Percentiles rank a stretch among this genome's conserved stretches.
These are phyloP conservation scores for Galaxea fascicularis DNA, from an alignment of 92 coral and sea anemone species.

Conservation along the genomic window DNA sequence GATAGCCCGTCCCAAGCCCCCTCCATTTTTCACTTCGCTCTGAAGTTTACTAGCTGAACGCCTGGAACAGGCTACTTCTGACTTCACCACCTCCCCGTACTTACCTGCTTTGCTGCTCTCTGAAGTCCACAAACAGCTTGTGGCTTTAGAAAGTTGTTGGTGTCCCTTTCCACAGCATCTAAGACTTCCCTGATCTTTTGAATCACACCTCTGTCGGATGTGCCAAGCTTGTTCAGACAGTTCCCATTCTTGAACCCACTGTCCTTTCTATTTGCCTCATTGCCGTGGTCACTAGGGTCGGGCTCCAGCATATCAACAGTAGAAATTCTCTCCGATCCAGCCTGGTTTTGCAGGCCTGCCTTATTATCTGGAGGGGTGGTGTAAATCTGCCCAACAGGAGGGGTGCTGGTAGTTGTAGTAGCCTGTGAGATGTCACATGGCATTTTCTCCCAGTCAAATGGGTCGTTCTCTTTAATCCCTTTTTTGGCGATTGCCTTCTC, in stretches of 20 bases:
- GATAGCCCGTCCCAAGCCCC: too few species aligned
- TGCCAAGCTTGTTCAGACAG: slow-evolving; percentile 58
- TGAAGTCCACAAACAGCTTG: slow-evolving; percentile 45
- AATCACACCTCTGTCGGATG: slow-evolving; percentile 81
- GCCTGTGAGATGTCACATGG: slow-evolving; percentile 76
- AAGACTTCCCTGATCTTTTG: slow-evolving; percentile 83
- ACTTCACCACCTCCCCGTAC: neutral
- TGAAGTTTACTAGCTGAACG: too few species aligned
- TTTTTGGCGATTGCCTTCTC: slow-evolving; percentile 89
- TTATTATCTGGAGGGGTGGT: slow-evolving; percentile 87
- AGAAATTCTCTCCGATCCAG: slow-evolving; percentile 70
- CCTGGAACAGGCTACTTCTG: too few species aligned
- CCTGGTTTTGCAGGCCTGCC: slow-evolving; percentile 63
- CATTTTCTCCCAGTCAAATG: slow-evolving; percentile 92
- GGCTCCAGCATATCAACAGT: slow-evolving; percentile 78
- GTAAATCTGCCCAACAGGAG: slow-evolving; percentile 80
- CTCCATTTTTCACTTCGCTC: too few species aligned
- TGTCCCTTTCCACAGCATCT: slow-evolving; percentile 81
- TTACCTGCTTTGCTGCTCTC: slow-evolving; percentile 20
- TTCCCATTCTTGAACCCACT: slow-evolving; percentile 48
- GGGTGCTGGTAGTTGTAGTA: slow-evolving; percentile 92
- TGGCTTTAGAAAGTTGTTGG: slow-evolving; percentile 66
- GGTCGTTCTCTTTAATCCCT: slow-evolving; percentile 84
- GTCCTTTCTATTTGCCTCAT: slow-evolving; percentile 67
- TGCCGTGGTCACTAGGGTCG: slow-evolving; percentile 82